These are phyloP conservation scores for Neelides folsomi DNA, from an alignment of 2,888 invertebrate genomes.

Conservation along the genomic window DNA sequence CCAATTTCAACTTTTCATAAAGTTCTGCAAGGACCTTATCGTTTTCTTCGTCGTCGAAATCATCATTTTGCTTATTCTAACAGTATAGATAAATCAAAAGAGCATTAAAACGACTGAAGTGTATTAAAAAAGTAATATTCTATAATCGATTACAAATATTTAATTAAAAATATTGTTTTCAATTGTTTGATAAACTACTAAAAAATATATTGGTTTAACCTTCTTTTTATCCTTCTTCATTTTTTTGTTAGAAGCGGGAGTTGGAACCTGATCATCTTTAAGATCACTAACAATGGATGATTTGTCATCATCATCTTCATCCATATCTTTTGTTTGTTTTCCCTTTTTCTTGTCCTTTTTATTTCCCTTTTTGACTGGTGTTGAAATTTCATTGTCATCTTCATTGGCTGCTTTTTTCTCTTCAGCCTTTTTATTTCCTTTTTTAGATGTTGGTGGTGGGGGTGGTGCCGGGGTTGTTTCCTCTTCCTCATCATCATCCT, in stretches of 20 bases:
- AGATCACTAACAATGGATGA: not conserved
- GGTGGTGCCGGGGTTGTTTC: too few species aligned
- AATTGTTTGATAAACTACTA: too few species aligned
- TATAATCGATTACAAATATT: too few species aligned
- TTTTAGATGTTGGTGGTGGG: not conserved
- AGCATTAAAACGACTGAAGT: too few species aligned
- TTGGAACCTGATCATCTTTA: slow-evolving; percentile 33
- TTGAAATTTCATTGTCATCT: not conserved
- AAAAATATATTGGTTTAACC: slow-evolving; percentile 34
- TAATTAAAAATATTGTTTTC: too few species aligned
- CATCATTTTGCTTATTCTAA: slow-evolving; percentile 44
- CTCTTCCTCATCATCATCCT: slow-evolving; percentile 6
- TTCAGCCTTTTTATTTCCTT: not conserved
- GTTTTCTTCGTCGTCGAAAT: slow-evolving; percentile 46
- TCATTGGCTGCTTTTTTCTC: slow-evolving; percentile 3
- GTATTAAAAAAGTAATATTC: too few species aligned
- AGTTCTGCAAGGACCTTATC: slow-evolving; percentile 1
- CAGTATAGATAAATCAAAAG: too few species aligned
- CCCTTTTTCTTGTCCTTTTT: slow-evolving; percentile 14
- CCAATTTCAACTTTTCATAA: slow-evolving; percentile 9
- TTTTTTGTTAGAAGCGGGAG: slow-evolving; percentile 35
- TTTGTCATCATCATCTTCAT: slow-evolving; percentile 23
- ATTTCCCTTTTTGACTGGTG: slow-evolving; percentile 10
- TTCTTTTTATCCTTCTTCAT: slow-evolving; percentile 46
- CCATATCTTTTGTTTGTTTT: slow-evolving; percentile 33